phyloP scores from a whole-genome alignment of 2,888 invertebrate genomes.

The Phymatocera aterrima region DNA sequence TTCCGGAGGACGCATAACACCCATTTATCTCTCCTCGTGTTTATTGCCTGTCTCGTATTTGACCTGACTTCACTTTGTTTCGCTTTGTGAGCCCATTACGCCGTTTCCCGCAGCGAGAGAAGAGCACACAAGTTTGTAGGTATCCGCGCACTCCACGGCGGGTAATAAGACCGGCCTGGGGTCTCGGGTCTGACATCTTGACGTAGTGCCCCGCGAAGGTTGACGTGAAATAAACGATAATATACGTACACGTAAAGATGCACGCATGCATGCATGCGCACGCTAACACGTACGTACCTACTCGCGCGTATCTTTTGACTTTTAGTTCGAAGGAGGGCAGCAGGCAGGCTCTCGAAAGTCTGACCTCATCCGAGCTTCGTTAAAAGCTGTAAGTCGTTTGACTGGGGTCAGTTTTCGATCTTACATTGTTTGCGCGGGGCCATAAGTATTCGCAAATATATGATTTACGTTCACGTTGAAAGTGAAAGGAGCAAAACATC shows the following conservation, averaged over 20 bases:
- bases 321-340: too few species aligned
- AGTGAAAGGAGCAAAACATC: too few species aligned
- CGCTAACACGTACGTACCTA: not conserved
- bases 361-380: not conserved
- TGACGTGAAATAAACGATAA: slow-evolving; percentile 72
- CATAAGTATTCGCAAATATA: not conserved
- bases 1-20: slow-evolving; percentile 50
- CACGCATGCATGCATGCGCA: not conserved
- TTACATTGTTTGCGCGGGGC: not conserved
- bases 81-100: slow-evolving; percentile 75
- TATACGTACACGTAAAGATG: slow-evolving; percentile 21
- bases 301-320: too few species aligned
- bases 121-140: not conserved
- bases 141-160: not conserved
- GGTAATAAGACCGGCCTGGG: slow-evolving; percentile 36
- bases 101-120: slow-evolving; percentile 56
- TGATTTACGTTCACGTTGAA: not conserved
- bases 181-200: slow-evolving; percentile 73
- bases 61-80: slow-evolving; percentile 74
- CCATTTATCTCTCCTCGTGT: slow-evolving; percentile 74
- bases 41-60: slow-evolving; percentile 74
- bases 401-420: not conserved
- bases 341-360: not conserved
- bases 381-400: not conserved
- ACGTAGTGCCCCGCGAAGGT: slow-evolving; percentile 74